Base-by-base conservation (phyloP, 2,888 invertebrate genomes). In the Heteromurus nitidus region DNA sequence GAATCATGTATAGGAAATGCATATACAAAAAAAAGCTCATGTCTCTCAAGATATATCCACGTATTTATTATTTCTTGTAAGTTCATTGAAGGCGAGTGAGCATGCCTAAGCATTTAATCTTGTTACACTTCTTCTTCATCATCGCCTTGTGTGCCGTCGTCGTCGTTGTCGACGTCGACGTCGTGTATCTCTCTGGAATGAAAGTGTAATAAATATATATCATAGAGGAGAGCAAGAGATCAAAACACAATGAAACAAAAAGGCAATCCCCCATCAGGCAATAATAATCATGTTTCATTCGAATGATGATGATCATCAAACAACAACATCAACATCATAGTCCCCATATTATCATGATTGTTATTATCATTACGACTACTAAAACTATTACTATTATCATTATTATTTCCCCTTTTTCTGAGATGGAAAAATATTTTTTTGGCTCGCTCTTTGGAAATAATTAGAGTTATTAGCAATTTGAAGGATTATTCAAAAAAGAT, bases 401-500 rank as follows among this genome's bases (percentile, higher is more conserved):
- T 68, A 68, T 53, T 50, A 70, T 79, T 50, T 69, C n/a, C 42
- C 42, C 22, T 60, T 60, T 53, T 24, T 74, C 53, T 75, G 47
- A 67, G 65, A 80, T 76, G 77, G 72, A 72, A 69, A 31, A 42
- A 11, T 31, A 13, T 62, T 26, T 79, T 73, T 82, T 80, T 85
- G 81, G 82, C 81, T 84, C 76, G 80, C 75, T 80, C 76, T 75
- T 67, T 69, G 53, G 70, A 82, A 85, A 85, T 86, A 85, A 87
- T 87, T 86, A 86, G 86, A 86, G 86, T 86, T 86, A 87, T 87
- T 86, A 87, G 86, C 84, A 85, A 86, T 87, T 87, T 86, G 83
- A 83, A 76, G 82, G 85, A 86, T 86, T 87, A 75, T 70, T 75
- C 70, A 70, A 69, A 75, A 58, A 47, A 44, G 11, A 64, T 65